Base-by-base conservation (phyloP, 1,140 invertebrate species). In the Thaumatotibia leucotreta region DNA sequence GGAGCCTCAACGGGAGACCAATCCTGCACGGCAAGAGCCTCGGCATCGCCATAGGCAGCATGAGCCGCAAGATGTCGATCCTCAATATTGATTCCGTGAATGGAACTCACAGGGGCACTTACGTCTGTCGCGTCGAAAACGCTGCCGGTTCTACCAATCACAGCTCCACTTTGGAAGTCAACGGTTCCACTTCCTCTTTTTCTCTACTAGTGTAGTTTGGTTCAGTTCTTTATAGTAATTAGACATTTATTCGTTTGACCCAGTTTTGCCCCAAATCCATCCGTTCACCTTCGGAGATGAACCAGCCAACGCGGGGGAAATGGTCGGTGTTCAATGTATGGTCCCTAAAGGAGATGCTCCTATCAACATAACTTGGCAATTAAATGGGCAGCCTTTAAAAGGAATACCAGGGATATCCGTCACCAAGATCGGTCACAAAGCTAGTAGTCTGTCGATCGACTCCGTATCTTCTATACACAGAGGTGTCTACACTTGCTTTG, bases 321-420 rank as follows among this genome's bases (percentile, higher is more conserved):
- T 92, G 45, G 92, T 92, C 32, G 92, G 92, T 32, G 88, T 92
- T 63, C 92, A 93, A 50, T 96, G 95, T 82, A 93, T 93, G 66
- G 93, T 96, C 39, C 93, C 94, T 64, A 95, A 96, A 79, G 96
- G 96, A 4, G 96, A 96, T 79, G 91, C 93, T 66, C 96, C 96
- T 0, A 92, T 97, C 39, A 93, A 93, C 69, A 95, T 97, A 33
- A 92, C 92, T 6, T 96, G 95, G 95, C 87, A 88, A 39, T 88
- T 93, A 67, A 93, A 94, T 73, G 91, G 88, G 68, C 89, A 91
- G 64, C 75, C 91, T n/a, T 84, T 93, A 17, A 82, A 82, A 27
- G 75, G 83, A 10, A 73, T 79, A 14, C 78, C 72, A 69, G 92
- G 92, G 73, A 84, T 93, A 61, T 82, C 90, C 4, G 89, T 93